phyloP scores from a whole-genome alignment of 2,888 invertebrate genomes.

The Perithous albicinctus region DNA sequence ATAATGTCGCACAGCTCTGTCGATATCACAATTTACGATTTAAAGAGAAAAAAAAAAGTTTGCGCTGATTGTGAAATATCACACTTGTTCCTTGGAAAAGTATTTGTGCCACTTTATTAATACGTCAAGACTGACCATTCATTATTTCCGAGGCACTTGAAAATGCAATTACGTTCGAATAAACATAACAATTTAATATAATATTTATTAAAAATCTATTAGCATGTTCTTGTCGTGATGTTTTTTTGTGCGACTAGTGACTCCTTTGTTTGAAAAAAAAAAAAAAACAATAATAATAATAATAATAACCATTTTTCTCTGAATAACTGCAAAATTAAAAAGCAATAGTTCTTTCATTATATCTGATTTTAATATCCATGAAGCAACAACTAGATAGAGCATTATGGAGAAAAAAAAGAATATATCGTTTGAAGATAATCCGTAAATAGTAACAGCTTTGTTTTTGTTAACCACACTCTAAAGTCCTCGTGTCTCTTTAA shows the following conservation, averaged over 20 bases:
- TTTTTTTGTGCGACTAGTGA: background rate
- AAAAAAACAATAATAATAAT: no score
- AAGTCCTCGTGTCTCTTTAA: background rate
- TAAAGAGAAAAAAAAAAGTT: conserved; percentile 12
- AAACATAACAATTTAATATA: background rate
- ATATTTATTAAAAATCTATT: background rate
- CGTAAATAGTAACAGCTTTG: background rate
- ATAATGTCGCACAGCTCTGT: conserved; percentile 45
- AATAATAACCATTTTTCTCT: background rate
- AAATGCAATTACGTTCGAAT: background rate
- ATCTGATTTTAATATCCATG: background rate
- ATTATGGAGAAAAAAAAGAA: conserved; percentile 21
- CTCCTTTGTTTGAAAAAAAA: background rate
- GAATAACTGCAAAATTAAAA: background rate
- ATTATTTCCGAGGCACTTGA: background rate
- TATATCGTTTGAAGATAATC: background rate
- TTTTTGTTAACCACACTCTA: no score
- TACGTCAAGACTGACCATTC: background rate
- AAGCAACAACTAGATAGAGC: background rate
- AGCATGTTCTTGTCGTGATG: background rate
- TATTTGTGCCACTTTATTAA: background rate
- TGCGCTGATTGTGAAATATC: background rate
- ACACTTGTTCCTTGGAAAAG: conserved; percentile 11
- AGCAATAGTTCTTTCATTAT: background rate
- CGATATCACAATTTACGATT: conserved; percentile 37